Evolutionary conservation across 2,888 invertebrate species (phyloP), one percentile per base, ranked within the genome.

Genomic region (Podotricha telesiphe): DNA sequence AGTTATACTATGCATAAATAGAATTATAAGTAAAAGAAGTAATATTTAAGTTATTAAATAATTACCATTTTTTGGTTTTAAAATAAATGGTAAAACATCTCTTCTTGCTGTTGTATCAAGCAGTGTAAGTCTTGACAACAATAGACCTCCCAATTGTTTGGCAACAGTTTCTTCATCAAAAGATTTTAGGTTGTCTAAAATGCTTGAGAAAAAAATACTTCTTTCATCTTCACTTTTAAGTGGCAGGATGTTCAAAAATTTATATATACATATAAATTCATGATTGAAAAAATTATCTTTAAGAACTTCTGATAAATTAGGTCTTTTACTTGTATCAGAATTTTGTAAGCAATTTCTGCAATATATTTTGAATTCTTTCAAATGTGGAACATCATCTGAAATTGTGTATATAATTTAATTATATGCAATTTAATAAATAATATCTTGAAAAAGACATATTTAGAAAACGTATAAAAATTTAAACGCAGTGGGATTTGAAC

Each of bases 121-220:
- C 73, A 98, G 93, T 47, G 98, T 97, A 91, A 98, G 95, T 78
- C 98, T 94, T 0, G 97, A 97, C 13, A 98, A 90, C 64, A 98
- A 86, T 61, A 96, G 93, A 63, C 95, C 95, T 65, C 96, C 95
- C 62, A 98, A 90, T 84, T 97, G 96, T 70, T 95, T 95, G 0
- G 97, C 98, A 15, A 98, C 96, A 65, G 97, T 94, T 77, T 95
- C 94, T 86, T 97, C 97, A 74, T 97, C 96, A 82, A 97, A 96
- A 75, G 90, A 90, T 82, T 94, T 94, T 69, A 98, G 88, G 76
- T 95, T 95, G 65, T 94, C 93, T 63, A 95, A 92, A 76, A 98
- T 93, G 74, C 93, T 94, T 47, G 95, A 94, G 83, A 98, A 98
- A 85, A 98, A 98, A 67, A 94, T 89, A 73, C 94, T 94, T 82